These are phyloP conservation scores for Bunonema sp. DNA, from an alignment of 2,888 invertebrate species.

Conservation along the genomic window DNA sequence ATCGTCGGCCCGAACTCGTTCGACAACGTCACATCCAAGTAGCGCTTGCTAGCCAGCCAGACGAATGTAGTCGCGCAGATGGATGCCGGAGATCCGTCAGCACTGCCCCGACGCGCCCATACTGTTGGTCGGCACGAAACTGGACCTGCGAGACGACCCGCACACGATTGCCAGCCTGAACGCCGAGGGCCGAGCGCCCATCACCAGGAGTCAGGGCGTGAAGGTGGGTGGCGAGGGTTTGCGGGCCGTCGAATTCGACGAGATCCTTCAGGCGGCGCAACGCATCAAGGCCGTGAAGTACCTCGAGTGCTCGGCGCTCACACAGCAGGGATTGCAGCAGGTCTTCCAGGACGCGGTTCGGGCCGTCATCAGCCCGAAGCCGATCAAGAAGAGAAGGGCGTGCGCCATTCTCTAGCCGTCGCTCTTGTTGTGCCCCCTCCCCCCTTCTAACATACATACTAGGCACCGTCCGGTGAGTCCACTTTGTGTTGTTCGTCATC, in stretches of 20 bases:
- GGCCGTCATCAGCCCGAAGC: constrained; percentile 87
- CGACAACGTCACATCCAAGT: constrained; percentile 91
- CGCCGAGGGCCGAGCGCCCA: constrained; percentile 80
- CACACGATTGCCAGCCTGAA: constrained; percentile 72
- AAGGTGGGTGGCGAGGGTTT: constrained; percentile 54
- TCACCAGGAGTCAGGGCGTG: constrained; percentile 90
- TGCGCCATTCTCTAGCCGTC: constrained; percentile 27
- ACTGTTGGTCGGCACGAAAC: constrained; percentile 93
- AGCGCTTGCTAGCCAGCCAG: neutral
- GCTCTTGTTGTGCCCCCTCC: too few species aligned
- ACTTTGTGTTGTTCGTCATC: too few species aligned
- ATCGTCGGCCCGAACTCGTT: constrained; percentile 96
- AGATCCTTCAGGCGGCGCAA: constrained; percentile 83
- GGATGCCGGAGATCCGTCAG: constrained; percentile 99
- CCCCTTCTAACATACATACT: too few species aligned
- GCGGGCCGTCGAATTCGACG: too few species aligned
- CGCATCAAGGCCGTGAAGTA: constrained; percentile 96
- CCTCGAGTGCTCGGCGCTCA: constrained; percentile 96
- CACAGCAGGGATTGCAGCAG: constrained; percentile 90
- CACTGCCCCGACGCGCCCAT: constrained; percentile 98
- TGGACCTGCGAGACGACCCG: constrained; percentile 91
- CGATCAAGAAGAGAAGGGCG: constrained; percentile 58
- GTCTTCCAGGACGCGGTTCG: constrained; percentile 97
- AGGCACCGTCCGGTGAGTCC: too few species aligned
- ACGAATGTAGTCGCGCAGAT: too few species aligned